These are phyloP conservation scores for Conchocele bisecta DNA, from an alignment of 2,888 invertebrate species.

Conservation along the genomic window DNA sequence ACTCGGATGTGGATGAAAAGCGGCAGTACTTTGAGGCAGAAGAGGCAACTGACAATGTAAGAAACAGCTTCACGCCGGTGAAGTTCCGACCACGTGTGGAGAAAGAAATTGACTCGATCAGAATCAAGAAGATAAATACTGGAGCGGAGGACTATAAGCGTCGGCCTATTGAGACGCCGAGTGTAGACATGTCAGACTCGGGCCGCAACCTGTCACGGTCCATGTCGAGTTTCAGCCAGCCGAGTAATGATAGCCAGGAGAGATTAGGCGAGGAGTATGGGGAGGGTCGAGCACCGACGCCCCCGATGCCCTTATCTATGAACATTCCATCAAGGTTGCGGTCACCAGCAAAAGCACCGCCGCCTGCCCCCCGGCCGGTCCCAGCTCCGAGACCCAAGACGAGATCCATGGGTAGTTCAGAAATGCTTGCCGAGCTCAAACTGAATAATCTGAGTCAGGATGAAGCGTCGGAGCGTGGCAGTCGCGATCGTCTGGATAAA, in stretches of 20 bases:
- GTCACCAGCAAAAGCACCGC: conserved; percentile 29
- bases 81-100: conserved; percentile 64
- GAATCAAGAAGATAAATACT: conserved; percentile 42
- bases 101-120: conserved; percentile 68
- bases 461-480: conserved; percentile 47
- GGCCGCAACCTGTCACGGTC: conserved; percentile 56
- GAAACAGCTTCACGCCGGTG: conserved; percentile 53
- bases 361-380: conserved; percentile 42
- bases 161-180: conserved; percentile 48
- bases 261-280: conserved; percentile 10
- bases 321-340: conserved; percentile 50
- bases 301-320: conserved; percentile 59
- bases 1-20: conserved; percentile 54
- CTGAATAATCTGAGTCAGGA: conserved; percentile 53
- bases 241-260: conserved; percentile 31
- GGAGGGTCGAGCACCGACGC: conserved; percentile 38
- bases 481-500: conserved; percentile 57
- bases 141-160: conserved; percentile 43
- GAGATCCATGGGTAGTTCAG: conserved; percentile 49
- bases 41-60: conserved; percentile 53
- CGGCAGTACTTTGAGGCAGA: conserved; percentile 57
- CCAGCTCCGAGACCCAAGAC: conserved; percentile 65
- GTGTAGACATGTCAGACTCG: conserved; percentile 54
- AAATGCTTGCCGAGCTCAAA: conserved; percentile 34
- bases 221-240: conserved; percentile 69